These are phyloP conservation scores for Enteromius paludinosus DNA, from an alignment of 2,797 vertebrate species.

Conservation along the genomic window DNA sequence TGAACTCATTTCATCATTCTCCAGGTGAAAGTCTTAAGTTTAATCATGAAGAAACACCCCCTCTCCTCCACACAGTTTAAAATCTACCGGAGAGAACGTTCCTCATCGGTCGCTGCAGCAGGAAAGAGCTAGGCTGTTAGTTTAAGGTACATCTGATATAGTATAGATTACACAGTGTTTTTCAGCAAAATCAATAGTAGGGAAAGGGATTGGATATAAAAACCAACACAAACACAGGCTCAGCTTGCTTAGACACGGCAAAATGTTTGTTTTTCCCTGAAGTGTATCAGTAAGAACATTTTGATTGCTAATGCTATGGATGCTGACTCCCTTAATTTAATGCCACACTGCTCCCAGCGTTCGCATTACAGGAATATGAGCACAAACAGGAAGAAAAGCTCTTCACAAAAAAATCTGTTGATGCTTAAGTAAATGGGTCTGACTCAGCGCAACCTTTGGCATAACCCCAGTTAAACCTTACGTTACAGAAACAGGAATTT, in stretches of 20 bases:
- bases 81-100: not conserved
- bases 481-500: conserved; percentile 7
- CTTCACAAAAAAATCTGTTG: conserved; percentile 30
- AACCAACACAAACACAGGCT: conserved; percentile 41
- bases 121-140: not conserved
- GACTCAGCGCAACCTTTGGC: conserved; percentile 39
- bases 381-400: conserved; percentile 28
- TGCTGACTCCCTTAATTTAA: conserved; percentile 55
- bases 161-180: conserved; percentile 34
- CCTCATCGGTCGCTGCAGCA: not conserved
- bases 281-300: conserved; percentile 48
- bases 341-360: conserved; percentile 43
- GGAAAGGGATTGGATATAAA: conserved; percentile 25
- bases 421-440: conserved; percentile 34
- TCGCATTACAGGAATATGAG: conserved; percentile 36
- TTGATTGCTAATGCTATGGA: conserved; percentile 50
- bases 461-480: conserved; percentile 30
- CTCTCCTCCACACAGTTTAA: not conserved
- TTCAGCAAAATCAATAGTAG: conserved; percentile 26
- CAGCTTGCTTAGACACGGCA: conserved; percentile 36
- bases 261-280: conserved; percentile 47
- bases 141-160: conserved; percentile 24
- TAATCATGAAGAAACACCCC: not conserved
- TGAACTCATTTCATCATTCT: not conserved
- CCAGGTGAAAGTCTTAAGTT: not conserved